Evolutionary conservation across 2,888 invertebrate species (phyloP).

Genomic region (Limnephilus auricula): DNA sequence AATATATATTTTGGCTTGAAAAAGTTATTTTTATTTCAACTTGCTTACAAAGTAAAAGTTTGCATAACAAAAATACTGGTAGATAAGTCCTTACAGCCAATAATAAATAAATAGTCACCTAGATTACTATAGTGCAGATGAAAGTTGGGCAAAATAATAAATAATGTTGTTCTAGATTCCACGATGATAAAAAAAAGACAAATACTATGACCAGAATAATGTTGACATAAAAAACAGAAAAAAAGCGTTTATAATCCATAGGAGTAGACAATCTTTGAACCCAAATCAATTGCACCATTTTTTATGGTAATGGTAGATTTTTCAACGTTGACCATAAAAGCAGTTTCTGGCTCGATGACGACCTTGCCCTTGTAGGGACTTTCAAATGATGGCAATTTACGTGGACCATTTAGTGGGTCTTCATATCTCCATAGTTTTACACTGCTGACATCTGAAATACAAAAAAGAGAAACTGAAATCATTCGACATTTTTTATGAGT

Average conservation of each 20-base stretch:
- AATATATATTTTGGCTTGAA: not conserved
- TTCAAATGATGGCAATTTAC: conserved; percentile 84
- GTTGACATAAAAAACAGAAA: not conserved
- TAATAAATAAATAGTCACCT: not conserved
- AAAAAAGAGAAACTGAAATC: not conserved
- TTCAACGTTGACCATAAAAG: conserved; percentile 75
- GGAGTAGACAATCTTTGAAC: conserved; percentile 77
- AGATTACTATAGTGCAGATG: not conserved
- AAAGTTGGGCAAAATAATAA: not conserved
- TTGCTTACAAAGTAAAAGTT: not conserved
- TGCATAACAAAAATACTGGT: not conserved
- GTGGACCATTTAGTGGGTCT: conserved; percentile 86
- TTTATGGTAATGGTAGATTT: conserved; percentile 74
- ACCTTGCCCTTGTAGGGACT: conserved; percentile 82
- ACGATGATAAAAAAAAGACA: no score
- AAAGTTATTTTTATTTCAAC: not conserved
- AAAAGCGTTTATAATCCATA: conserved; percentile 68
- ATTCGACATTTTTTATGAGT: not conserved
- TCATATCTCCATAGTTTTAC: conserved; percentile 87
- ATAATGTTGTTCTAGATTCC: not conserved
- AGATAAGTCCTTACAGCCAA: not conserved
- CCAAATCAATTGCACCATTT: conserved; percentile 74
- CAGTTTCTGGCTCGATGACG: conserved; percentile 73
- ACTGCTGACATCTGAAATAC: conserved; percentile 77
- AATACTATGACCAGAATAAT: not conserved